phyloP scores from a whole-genome alignment of 1,140 invertebrate genomes.

The Penaeus japonicus region DNA sequence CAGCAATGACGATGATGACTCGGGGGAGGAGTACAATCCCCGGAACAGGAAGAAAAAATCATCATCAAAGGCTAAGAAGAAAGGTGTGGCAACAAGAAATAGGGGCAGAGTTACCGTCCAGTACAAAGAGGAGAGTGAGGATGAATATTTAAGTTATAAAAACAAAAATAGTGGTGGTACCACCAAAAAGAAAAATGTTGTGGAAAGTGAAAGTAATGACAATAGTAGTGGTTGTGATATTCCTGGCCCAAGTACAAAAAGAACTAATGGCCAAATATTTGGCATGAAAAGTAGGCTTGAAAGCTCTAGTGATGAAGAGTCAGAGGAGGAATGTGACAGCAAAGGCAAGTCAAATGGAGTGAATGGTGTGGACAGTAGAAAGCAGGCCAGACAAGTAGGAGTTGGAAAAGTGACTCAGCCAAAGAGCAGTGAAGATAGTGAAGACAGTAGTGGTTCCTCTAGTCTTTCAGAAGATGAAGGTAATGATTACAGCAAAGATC shows the following conservation, averaged over 20 bases:
- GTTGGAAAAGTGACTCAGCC: neutral
- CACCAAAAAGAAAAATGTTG: slow-evolving; percentile 51
- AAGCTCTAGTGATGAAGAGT: slow-evolving; percentile 61
- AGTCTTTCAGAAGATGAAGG: slow-evolving; percentile 27
- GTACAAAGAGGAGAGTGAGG: slow-evolving; percentile 46
- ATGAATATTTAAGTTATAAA: neutral
- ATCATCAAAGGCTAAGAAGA: no score
- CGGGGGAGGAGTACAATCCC: no score
- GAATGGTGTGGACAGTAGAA: slow-evolving; percentile 57
- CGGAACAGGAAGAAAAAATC: no score
- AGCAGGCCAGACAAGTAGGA: neutral
- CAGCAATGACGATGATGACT: no score
- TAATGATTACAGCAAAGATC: neutral
- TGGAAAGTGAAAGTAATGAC: slow-evolving; percentile 8
- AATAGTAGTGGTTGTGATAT: slow-evolving; percentile 9
- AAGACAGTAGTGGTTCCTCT: slow-evolving; percentile 16
- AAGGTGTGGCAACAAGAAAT: neutral
- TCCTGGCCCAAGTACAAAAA: slow-evolving; percentile 53
- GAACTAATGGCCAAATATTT: slow-evolving; percentile 48
- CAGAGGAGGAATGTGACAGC: slow-evolving; percentile 63
- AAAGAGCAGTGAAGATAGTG: slow-evolving; percentile 35
- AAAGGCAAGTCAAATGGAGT: slow-evolving; percentile 57
- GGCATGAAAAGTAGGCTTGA: slow-evolving; percentile 48
- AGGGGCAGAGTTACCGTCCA: slow-evolving; percentile 41
- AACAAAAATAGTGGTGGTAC: slow-evolving; percentile 6